These are phyloP conservation scores for Drosophila watanabei DNA, from an alignment of 1,140 invertebrate genomes.

Conservation along the genomic window DNA sequence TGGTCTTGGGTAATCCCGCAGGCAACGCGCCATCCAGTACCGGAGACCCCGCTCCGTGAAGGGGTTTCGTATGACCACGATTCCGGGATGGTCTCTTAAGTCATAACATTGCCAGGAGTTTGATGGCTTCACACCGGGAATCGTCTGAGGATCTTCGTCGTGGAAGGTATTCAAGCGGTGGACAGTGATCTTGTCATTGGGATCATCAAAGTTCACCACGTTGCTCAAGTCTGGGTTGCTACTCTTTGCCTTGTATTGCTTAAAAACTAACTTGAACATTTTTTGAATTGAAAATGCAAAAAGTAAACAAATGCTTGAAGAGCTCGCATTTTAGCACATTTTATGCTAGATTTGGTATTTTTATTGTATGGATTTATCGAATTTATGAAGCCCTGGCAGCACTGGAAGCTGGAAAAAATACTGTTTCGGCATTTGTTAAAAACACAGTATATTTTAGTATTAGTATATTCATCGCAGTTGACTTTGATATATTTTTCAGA, in stretches of 20 bases:
- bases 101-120: conserved; percentile 88
- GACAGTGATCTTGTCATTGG: conserved; percentile 16
- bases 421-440: too few relatives aligned
- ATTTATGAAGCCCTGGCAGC: too few relatives aligned
- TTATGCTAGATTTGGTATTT: not conserved
- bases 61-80: conserved; percentile 94
- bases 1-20: conserved; percentile 91
- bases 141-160: not conserved
- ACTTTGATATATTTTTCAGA: conserved; percentile 1
- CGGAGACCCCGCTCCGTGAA: conserved; percentile 92
- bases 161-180: conserved; percentile 7
- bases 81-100: conserved; percentile 88
- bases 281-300: not conserved
- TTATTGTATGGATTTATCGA: not conserved
- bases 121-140: conserved; percentile 83
- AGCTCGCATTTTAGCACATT: not conserved
- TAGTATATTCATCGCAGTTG: not conserved
- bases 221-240: conserved; percentile 86
- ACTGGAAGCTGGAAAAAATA: too few relatives aligned
- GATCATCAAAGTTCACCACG: conserved; percentile 86
- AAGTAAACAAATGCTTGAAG: not conserved
- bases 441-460: too few relatives aligned
- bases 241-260: conserved; percentile 88
- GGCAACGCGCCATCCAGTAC: conserved; percentile 93
- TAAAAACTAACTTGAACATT: conserved; percentile 87